Evolutionary conservation across 2,113 vertebrate species (phyloP).

Genomic region (Corythoichthys intestinalis): DNA sequence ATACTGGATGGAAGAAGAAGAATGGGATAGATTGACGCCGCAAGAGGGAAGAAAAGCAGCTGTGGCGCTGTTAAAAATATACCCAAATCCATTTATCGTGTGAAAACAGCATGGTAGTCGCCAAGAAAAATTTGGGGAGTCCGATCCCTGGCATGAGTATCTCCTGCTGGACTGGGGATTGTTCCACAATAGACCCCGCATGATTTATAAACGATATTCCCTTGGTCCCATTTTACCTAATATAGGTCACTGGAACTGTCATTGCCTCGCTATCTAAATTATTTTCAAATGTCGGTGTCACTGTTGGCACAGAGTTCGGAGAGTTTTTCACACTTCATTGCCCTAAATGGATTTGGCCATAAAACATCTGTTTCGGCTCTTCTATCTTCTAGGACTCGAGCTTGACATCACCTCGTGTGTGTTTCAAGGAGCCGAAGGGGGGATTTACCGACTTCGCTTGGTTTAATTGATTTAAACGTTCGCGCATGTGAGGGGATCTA

Average conservation of each 20-base stretch:
- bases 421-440: background rate
- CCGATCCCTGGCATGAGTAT: constrained; percentile 14
- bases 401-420: constrained; percentile 10
- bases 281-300: constrained; percentile 26
- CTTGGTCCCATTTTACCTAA: constrained; percentile 25
- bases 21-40: constrained; percentile 30
- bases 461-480: constrained; percentile 5
- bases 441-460: background rate
- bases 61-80: constrained; percentile 36
- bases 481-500: background rate
- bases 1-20: constrained; percentile 27
- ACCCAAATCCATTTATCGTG: constrained; percentile 36
- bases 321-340: constrained; percentile 46
- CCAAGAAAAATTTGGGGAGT: constrained; percentile 21
- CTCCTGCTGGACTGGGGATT: constrained; percentile 3
- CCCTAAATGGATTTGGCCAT: constrained; percentile 42
- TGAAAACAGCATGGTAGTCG: constrained; percentile 30
- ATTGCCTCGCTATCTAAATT: constrained; percentile 13
- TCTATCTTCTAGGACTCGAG: constrained; percentile 24
- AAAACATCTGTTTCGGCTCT: constrained; percentile 46
- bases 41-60: constrained; percentile 44
- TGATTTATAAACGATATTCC: constrained; percentile 15
- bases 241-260: constrained; percentile 25
- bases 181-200: constrained; percentile 17
- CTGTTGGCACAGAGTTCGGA: constrained; percentile 4